Evolutionary conservation across 2,113 vertebrate species (phyloP).

Genomic region (Sylvilagus bachmani): DNA sequence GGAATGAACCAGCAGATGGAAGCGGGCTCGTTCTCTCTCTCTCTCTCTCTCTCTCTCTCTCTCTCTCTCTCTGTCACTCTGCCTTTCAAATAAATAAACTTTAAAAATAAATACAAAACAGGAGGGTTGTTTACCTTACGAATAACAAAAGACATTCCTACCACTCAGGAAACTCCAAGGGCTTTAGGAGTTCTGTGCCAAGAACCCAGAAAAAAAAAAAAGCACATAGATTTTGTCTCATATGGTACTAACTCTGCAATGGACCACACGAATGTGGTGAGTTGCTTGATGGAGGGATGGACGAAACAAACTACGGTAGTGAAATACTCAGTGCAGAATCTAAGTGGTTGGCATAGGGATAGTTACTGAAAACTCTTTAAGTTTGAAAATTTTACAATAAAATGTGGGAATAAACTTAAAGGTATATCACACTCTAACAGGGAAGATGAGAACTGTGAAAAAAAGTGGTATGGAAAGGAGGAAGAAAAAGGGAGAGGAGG

Average conservation of each 20-base stretch:
- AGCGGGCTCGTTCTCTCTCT: no score
- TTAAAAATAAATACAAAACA: no score
- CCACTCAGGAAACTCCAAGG: neutral
- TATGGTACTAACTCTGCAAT: neutral
- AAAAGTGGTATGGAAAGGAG: neutral
- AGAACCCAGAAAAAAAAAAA: no score
- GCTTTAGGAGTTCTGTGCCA: neutral
- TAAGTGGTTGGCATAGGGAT: neutral
- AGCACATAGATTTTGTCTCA: neutral
- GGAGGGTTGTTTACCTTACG: no score
- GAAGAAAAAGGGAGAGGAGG: neutral
- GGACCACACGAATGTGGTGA: neutral
- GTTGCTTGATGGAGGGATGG: neutral
- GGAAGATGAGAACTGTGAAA: neutral
- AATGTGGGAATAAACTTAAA: slow-evolving; percentile 20
- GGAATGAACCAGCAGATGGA: no score
- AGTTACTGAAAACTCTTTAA: neutral
- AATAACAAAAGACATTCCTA: neutral
- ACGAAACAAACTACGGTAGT: fast-evolving
- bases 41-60: no score
- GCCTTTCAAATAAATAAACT: no score
- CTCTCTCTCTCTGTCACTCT: no score
- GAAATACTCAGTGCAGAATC: neutral
- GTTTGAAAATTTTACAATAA: neutral
- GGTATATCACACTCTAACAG: neutral